These are phyloP conservation scores for Spatulosminthurus flaviceps DNA, from an alignment of 2,888 invertebrate genomes.

Conservation along the genomic window DNA sequence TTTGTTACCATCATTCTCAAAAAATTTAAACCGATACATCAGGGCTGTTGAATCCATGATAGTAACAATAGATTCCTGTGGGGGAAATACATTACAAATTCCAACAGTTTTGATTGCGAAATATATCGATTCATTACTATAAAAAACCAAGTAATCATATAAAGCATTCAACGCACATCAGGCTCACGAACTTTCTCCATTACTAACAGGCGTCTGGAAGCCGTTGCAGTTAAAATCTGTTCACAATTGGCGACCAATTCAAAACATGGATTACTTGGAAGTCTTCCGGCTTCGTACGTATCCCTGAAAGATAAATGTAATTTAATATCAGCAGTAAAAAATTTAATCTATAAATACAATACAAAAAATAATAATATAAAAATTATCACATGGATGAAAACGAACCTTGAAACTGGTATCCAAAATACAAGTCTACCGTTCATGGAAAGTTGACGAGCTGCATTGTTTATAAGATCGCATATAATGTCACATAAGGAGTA, in stretches of 20 bases:
- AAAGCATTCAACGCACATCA: constrained; percentile 22
- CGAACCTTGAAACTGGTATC: constrained; percentile 81
- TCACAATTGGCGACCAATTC: constrained; percentile 84
- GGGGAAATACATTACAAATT: no score
- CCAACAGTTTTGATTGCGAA: no score
- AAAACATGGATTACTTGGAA: constrained; percentile 85
- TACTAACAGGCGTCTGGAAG: constrained; percentile 84
- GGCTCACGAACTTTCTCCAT: constrained; percentile 79
- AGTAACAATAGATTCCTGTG: constrained; percentile 38
- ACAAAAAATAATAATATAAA: no score
- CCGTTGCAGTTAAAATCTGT: constrained; percentile 82
- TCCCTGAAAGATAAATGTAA: constrained; percentile 68
- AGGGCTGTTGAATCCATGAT: constrained; percentile 55
- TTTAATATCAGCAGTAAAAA: neutral
- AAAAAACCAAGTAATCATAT: constrained; percentile 23
- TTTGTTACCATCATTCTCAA: constrained; percentile 43
- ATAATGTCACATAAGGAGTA: constrained; percentile 86
- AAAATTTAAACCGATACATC: constrained; percentile 59
- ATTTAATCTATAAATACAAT: constrained; percentile 29
- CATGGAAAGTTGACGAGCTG: constrained; percentile 73
- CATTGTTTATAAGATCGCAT: constrained; percentile 77
- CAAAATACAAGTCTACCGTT: constrained; percentile 91
- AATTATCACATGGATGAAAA: no score
- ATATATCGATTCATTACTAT: neutral
- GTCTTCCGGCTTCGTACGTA: constrained; percentile 75